Evolutionary conservation across 1,140 invertebrate genomes (phyloP).

Genomic region (Parasteatoda tepidariorum): DNA sequence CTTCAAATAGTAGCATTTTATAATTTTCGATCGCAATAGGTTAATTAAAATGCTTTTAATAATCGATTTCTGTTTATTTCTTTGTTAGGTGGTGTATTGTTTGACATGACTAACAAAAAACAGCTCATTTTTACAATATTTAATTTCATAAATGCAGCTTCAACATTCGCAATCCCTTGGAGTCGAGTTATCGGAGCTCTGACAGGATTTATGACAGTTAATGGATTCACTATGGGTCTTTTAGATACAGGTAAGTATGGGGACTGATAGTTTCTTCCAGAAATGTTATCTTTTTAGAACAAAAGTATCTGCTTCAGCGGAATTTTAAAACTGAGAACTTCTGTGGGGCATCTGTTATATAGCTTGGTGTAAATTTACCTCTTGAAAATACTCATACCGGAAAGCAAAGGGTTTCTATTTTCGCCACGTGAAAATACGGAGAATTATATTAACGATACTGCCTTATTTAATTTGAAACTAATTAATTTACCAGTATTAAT

Average conservation of each 20-base stretch:
- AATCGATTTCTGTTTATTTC: background rate
- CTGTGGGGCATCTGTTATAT: background rate
- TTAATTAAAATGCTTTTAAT: too few relatives aligned
- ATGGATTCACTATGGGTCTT: conserved; percentile 15
- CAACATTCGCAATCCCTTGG: background rate
- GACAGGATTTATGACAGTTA: background rate
- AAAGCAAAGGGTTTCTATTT: too few relatives aligned
- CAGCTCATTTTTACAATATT: conserved; percentile 15
- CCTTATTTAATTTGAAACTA: too few relatives aligned
- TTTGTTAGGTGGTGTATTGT: background rate
- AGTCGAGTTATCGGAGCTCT: background rate
- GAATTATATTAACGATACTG: too few relatives aligned
- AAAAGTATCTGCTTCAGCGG: too few relatives aligned
- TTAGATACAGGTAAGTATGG: conserved; percentile 22
- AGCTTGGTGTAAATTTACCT: too few relatives aligned
- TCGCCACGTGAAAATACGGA: too few relatives aligned
- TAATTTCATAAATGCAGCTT: background rate
- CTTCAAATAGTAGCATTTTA: too few relatives aligned
- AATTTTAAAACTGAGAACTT: too few relatives aligned
- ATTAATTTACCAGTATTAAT: too few relatives aligned
- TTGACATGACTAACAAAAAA: background rate
- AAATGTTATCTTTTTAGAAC: background rate
- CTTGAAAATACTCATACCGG: too few relatives aligned
- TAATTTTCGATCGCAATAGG: too few relatives aligned
- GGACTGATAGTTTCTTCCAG: background rate